Evolutionary conservation across 2,797 vertebrate species (phyloP).

Genomic region (Alfaro cultratus): DNA sequence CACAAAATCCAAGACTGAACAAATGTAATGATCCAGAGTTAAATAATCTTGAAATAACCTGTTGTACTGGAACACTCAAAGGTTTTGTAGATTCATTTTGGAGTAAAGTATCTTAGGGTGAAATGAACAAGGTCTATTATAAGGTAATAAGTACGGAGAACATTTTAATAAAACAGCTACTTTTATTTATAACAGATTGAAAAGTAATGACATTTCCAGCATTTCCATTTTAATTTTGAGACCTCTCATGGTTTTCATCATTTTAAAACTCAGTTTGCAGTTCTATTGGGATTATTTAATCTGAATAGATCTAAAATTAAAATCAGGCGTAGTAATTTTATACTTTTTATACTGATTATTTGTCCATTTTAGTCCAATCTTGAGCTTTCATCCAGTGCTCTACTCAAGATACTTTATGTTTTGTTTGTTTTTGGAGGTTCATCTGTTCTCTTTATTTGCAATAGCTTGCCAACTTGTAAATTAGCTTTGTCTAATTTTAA

Average conservation of each 20-base stretch:
- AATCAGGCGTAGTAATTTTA: background rate
- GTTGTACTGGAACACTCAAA: background rate
- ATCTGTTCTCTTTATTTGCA: background rate
- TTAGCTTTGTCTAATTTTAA: too few species aligned
- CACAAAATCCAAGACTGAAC: conserved; percentile 37
- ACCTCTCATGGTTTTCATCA: background rate
- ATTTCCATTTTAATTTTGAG: background rate
- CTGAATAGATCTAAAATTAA: background rate
- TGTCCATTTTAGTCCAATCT: background rate
- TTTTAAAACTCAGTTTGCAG: background rate
- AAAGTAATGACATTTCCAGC: background rate
- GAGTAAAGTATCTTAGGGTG: background rate
- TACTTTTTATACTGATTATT: background rate
- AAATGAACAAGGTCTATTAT: background rate
- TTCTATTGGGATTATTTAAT: background rate
- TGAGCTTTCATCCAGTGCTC: background rate
- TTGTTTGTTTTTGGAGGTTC: background rate
- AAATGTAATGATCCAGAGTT: background rate
- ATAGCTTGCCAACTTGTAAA: background rate
- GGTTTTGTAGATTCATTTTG: background rate
- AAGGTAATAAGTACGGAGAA: background rate
- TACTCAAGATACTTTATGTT: background rate
- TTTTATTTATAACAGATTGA: background rate
- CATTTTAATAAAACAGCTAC: background rate
- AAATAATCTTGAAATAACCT: background rate